phyloP scores from a whole-genome alignment of 2,888 invertebrate species.

The Aphodius sticticus region DNA sequence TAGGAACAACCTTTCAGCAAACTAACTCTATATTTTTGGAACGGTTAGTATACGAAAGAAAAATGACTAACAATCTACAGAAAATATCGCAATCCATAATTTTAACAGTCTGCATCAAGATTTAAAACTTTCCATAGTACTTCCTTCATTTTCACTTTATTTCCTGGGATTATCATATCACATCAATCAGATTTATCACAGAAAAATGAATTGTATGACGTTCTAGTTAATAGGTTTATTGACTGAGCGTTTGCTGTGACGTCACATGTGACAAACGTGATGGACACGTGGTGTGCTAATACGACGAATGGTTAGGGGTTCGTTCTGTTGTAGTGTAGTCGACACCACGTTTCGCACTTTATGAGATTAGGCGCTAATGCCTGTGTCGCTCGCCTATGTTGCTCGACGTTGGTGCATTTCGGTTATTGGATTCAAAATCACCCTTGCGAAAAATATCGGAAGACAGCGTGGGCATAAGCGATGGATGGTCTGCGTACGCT shows the following conservation, averaged over 20 bases:
- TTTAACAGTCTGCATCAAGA: too few relatives aligned
- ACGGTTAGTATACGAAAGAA: too few relatives aligned
- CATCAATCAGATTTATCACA: conserved; percentile 9
- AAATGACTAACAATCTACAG: too few relatives aligned
- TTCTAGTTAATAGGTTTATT: background rate
- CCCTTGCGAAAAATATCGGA: background rate
- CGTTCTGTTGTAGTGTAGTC: background rate
- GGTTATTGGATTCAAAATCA: background rate
- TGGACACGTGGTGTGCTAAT: background rate
- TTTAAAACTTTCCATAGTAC: too few relatives aligned
- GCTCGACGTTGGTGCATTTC: background rate
- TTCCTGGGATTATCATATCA: too few relatives aligned
- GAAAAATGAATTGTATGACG: background rate
- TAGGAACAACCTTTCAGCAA: too few relatives aligned
- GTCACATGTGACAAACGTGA: background rate
- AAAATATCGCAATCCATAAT: too few relatives aligned
- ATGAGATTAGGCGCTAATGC: background rate
- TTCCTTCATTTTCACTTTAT: too few relatives aligned
- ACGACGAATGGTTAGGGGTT: background rate
- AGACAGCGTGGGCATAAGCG: background rate
- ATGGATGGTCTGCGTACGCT: background rate
- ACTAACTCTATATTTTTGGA: too few relatives aligned
- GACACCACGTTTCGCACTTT: background rate
- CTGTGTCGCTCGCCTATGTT: background rate
- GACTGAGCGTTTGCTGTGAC: background rate